A percentile compares a stretch with the other conserved stretches of the same genome.
These are phyloP conservation scores for Kryphioiulus occultus DNA, from an alignment of 2,888 invertebrate genomes.

Conservation along the genomic window DNA sequence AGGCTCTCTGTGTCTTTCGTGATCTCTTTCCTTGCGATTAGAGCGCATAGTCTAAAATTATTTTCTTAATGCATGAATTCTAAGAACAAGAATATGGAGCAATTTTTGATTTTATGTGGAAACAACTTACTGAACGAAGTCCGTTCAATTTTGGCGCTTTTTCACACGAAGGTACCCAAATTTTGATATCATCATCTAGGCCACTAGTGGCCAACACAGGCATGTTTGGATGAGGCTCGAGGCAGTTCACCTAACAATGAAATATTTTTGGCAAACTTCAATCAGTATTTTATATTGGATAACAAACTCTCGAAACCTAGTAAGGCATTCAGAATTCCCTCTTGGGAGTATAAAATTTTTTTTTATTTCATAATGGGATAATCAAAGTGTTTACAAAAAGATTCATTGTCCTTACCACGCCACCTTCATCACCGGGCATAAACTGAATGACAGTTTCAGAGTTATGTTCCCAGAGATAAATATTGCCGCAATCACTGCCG, in stretches of 20 bases:
- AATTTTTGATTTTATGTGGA: background rate
- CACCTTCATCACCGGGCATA: conserved; percentile 80
- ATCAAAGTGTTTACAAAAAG: background rate
- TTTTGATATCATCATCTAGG: conserved; percentile 88
- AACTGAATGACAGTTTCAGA: conserved; percentile 89
- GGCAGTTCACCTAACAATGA: conserved; percentile 78
- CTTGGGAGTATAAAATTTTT: no score
- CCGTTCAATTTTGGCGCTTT: conserved; percentile 67
- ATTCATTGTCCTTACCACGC: conserved; percentile 73
- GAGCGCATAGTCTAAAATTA: conserved; percentile 60
- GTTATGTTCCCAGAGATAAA: conserved; percentile 86
- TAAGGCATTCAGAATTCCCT: no score
- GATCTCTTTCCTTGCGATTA: conserved; percentile 63
- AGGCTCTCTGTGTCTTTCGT: conserved; percentile 62
- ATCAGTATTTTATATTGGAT: no score
- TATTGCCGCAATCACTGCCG: conserved; percentile 91
- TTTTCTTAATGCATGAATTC: conserved; percentile 33
- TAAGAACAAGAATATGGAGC: no score
- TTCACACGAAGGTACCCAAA: conserved; percentile 82
- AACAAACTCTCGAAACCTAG: no score
- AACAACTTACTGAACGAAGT: conserved; percentile 60
- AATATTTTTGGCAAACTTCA: no score
- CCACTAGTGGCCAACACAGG: conserved; percentile 92
- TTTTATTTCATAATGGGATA: no score
- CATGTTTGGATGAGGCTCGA: conserved; percentile 87